phyloP scores from a whole-genome alignment of 1,140 invertebrate genomes.

The Drosophila navojoa region DNA sequence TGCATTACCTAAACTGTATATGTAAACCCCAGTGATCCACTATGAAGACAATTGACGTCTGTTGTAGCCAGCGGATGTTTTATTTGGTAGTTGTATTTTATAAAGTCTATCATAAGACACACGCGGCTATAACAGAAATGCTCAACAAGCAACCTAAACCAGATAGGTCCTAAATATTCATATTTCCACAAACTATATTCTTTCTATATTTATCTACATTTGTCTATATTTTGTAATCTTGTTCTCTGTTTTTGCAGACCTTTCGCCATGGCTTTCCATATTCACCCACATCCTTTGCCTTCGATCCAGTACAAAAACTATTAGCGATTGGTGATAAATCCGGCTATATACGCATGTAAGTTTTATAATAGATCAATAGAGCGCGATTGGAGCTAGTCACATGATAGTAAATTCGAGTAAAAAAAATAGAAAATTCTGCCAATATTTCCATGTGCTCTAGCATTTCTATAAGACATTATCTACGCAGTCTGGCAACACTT shows the following conservation, averaged over 20 bases:
- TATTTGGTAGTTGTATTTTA: constrained; percentile 87
- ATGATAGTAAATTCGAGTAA: no score
- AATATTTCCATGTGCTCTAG: no score
- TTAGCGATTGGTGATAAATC: constrained; percentile 98
- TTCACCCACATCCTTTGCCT: constrained; percentile 97
- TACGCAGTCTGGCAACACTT: no score
- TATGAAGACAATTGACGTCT: constrained; percentile 45
- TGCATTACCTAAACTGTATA: not conserved
- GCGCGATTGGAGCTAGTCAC: no score
- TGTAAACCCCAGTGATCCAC: not conserved
- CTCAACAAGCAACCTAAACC: constrained; percentile 14
- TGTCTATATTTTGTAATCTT: not conserved
- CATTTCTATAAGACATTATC: no score
- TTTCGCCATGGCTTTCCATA: constrained; percentile 99
- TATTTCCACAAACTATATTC: not conserved
- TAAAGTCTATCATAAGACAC: constrained; percentile 90
- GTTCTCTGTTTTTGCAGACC: constrained; percentile 89
- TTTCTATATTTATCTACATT: not conserved
- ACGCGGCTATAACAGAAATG: constrained; percentile 87
- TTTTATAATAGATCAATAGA: not conserved
- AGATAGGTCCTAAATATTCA: no score
- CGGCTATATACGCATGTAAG: constrained; percentile 97
- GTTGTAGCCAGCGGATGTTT: constrained; percentile 88
- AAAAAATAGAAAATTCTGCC: no score
- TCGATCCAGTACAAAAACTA: constrained; percentile 98